Evolutionary conservation across 2,888 invertebrate genomes (phyloP).

Genomic region (Rosalia funebris): DNA sequence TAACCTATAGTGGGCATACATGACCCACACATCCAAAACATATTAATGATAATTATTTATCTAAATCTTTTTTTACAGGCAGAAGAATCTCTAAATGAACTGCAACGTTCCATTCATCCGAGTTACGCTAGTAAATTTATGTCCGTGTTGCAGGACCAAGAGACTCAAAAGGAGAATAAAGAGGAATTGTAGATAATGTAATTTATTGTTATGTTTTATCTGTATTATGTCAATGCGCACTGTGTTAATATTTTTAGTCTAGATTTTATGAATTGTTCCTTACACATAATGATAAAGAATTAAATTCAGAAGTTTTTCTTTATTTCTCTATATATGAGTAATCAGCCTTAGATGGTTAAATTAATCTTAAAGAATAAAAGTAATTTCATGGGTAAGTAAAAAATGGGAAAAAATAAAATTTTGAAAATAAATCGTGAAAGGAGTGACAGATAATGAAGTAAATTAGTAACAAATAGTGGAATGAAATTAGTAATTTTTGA

Average conservation of each 20-base stretch:
- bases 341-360: too few species aligned
- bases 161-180: conserved; percentile 27
- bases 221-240: conserved; percentile 51
- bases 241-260: conserved; percentile 55
- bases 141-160: conserved; percentile 61
- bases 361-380: too few species aligned
- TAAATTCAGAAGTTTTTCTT: conserved; percentile 14
- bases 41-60: too few species aligned
- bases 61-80: conserved; percentile 74
- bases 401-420: too few species aligned
- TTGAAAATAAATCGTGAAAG: not conserved
- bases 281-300: conserved; percentile 30
- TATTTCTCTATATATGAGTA: not conserved
- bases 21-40: too few species aligned
- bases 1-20: too few species aligned
- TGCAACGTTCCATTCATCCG: conserved; percentile 73
- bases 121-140: conserved; percentile 67
- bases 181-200: conserved; percentile 40
- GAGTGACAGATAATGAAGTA: too few species aligned
- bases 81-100: conserved; percentile 79
- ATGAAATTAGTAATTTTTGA: too few species aligned
- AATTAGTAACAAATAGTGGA: too few species aligned
- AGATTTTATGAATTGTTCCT: conserved; percentile 55
- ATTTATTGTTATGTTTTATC: conserved; percentile 47
- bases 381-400: too few species aligned